A percentile compares a stretch with the other conserved stretches of the same genome.
These are phyloP conservation scores for Diadumene lineata DNA, from an alignment of 92 coral and sea anemone genomes.

Conservation along the genomic window DNA sequence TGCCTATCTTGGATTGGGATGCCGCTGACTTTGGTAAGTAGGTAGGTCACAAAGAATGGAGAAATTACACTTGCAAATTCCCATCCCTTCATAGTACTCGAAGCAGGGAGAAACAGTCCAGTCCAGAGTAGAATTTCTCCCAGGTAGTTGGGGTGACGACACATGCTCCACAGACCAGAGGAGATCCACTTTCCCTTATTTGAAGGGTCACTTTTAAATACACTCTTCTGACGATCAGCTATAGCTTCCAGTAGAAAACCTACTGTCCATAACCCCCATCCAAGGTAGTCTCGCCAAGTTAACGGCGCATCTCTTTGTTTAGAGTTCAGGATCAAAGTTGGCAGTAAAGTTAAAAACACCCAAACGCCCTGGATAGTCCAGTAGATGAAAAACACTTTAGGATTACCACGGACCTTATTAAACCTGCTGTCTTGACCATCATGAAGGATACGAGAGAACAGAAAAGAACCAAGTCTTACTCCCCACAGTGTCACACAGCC, in stretches of 20 bases:
- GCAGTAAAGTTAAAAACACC: slow-evolving; percentile 79
- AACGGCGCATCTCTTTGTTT: slow-evolving; percentile 58
- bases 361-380: slow-evolving; percentile 94
- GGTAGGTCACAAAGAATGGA: slow-evolving; percentile 75
- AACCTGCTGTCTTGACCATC: slow-evolving; percentile 87
- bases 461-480: slow-evolving; percentile 75
- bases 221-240: slow-evolving; percentile 88
- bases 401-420: slow-evolving; percentile 78
- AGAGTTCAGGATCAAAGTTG: slow-evolving; percentile 82
- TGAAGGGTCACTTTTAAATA: slow-evolving; percentile 72
- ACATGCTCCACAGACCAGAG: slow-evolving; percentile 89
- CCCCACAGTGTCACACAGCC: slow-evolving; percentile 92
- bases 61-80: slow-evolving; percentile 76
- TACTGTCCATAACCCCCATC: slow-evolving; percentile 84
- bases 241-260: slow-evolving; percentile 75
- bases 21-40: slow-evolving; percentile 76
- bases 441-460: slow-evolving; percentile 73
- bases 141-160: slow-evolving; percentile 91
- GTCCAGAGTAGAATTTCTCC: slow-evolving; percentile 94
- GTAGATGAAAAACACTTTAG: slow-evolving; percentile 58
- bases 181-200: slow-evolving; percentile 89
- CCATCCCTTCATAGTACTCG: slow-evolving; percentile 83
- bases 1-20: slow-evolving; percentile 84
- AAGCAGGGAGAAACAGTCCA: slow-evolving; percentile 83
- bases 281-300: slow-evolving; percentile 86